Conservation (phyloP, 2,888 invertebrate species). For the Bruchidius siliquastri region DNA sequence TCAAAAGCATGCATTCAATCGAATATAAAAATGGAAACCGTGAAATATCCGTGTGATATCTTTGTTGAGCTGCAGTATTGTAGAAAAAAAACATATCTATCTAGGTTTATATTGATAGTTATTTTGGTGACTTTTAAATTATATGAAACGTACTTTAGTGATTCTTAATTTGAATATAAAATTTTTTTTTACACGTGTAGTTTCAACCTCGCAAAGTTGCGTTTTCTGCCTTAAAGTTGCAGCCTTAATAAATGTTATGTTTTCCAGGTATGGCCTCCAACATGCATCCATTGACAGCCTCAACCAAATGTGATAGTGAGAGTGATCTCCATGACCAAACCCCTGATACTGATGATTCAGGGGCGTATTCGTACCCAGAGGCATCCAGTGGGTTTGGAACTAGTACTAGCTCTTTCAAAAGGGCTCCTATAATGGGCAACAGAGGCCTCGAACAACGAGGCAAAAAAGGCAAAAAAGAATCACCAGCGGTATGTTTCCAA, state of each 20-base stretch:
- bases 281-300: constrained; percentile 45
- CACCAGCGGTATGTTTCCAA: constrained; percentile 34
- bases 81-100: no score
- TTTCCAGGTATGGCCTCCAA: constrained; percentile 47
- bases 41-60: no score
- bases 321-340: constrained; percentile 66
- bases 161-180: no score
- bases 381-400: constrained; percentile 43
- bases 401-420: constrained; percentile 53
- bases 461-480: constrained; percentile 51
- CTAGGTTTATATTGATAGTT: no score
- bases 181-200: no score
- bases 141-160: no score
- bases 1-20: no score
- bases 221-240: no score
- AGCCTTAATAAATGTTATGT: background rate
- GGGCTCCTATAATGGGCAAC: constrained; percentile 58
- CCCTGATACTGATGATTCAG: constrained; percentile 71
- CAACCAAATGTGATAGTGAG: constrained; percentile 60
- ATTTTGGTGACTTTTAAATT: no score
- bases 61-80: no score
- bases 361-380: constrained; percentile 51
- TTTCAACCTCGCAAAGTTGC: no score
- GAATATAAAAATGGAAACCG: no score
- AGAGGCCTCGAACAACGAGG: constrained; percentile 58